A percentile compares a stretch with the other conserved stretches of the same genome.
These are phyloP conservation scores for Daboia siamensis DNA, from an alignment of 2,113 vertebrate species.

Conservation along the genomic window DNA sequence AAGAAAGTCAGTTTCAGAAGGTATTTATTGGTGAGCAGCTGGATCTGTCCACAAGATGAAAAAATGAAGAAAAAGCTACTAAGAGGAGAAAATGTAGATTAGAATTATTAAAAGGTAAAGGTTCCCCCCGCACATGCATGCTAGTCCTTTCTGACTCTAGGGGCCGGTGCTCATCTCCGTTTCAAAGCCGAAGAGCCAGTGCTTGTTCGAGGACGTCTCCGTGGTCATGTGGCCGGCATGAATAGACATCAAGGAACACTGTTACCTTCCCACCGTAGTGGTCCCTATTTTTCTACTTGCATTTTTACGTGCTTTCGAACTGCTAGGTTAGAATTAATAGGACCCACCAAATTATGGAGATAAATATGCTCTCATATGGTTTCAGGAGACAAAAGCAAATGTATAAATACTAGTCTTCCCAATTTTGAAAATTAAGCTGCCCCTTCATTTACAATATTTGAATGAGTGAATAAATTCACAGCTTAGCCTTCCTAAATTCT, in stretches of 20 bases:
- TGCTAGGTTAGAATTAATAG: neutral
- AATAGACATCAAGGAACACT: too few species aligned
- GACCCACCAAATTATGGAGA: neutral
- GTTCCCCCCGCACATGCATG: too few species aligned
- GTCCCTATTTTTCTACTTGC: too few species aligned
- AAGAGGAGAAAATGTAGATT: neutral
- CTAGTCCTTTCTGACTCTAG: too few species aligned
- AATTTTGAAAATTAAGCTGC: neutral
- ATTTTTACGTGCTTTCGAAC: too few species aligned
- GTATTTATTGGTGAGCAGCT: neutral
- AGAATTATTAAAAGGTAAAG: neutral
- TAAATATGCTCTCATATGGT: neutral
- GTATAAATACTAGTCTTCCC: neutral
- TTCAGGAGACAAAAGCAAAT: neutral
- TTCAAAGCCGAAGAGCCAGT: too few species aligned
- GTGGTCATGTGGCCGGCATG: too few species aligned
- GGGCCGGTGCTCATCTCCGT: too few species aligned
- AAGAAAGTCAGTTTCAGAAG: neutral
- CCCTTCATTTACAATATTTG: neutral
- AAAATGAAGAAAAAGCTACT: neutral
- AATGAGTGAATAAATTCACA: neutral
- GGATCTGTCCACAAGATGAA: neutral
- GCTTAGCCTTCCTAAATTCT: neutral
- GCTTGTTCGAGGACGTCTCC: too few species aligned
- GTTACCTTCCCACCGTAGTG: too few species aligned